Percentiles rank a stretch among this genome's conserved stretches.
Evolutionary conservation across 2,888 invertebrate species (phyloP).

Genomic region (Ceramica pisi): DNA sequence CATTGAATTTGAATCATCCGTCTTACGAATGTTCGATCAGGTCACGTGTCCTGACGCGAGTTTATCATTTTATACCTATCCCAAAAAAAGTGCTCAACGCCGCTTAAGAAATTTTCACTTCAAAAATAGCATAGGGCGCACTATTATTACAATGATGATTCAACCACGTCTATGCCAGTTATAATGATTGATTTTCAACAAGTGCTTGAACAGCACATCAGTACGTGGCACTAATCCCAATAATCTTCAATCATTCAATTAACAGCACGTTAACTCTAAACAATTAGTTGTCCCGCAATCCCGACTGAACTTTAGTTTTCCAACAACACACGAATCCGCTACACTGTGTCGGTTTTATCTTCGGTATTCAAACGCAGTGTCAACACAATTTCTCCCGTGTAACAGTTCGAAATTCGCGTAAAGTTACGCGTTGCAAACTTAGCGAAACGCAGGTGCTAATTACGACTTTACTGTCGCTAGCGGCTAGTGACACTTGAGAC

Average conservation of each 20-base stretch:
- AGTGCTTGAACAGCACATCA: conserved; percentile 27
- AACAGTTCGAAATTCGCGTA: conserved; percentile 47
- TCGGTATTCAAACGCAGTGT: conserved; percentile 35
- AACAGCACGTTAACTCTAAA: conserved; percentile 61
- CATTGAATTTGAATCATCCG: too few relatives aligned
- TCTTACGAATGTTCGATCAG: too few relatives aligned
- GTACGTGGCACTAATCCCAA: conserved; percentile 47
- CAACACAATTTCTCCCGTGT: conserved; percentile 38
- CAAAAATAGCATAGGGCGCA: too few relatives aligned
- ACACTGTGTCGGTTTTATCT: conserved; percentile 51
- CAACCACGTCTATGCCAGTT: not conserved
- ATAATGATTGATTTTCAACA: conserved; percentile 17
- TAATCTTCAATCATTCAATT: conserved; percentile 67
- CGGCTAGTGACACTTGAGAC: conserved; percentile 69
- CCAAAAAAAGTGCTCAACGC: too few relatives aligned
- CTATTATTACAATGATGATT: conserved; percentile 14
- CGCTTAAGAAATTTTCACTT: too few relatives aligned
- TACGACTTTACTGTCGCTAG: conserved; percentile 75
- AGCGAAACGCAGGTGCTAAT: conserved; percentile 83
- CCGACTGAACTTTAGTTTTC: conserved; percentile 47
- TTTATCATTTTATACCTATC: too few relatives aligned
- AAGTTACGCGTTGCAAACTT: conserved; percentile 80
- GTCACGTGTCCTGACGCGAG: too few relatives aligned
- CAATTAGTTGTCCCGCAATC: conserved; percentile 59
- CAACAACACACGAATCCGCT: conserved; percentile 38